phyloP scores from a whole-genome alignment of 2,797 vertebrate genomes.

The Arrhamphus sclerolepis region DNA sequence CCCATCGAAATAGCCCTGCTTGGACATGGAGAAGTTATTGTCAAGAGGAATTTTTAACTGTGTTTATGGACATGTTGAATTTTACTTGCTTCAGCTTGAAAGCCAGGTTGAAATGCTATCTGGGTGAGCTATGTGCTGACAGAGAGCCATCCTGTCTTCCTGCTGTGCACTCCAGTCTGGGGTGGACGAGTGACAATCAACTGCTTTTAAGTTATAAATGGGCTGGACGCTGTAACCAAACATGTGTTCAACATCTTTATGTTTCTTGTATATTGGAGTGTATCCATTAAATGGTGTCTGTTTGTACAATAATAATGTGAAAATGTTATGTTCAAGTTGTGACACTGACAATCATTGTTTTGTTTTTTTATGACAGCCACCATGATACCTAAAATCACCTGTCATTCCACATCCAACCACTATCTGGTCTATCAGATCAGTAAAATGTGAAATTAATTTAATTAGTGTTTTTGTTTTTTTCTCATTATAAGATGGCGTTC shows the following conservation, averaged over 20 bases:
- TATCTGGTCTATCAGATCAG: too few relatives aligned
- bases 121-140: conserved; percentile 8
- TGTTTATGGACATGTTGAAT: conserved; percentile 61
- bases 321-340: conserved; percentile 1
- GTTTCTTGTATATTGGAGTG: neutral
- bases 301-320: neutral
- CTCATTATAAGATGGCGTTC: too few relatives aligned
- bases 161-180: conserved; percentile 16
- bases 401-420: too few relatives aligned
- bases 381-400: too few relatives aligned
- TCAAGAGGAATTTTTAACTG: conserved; percentile 52
- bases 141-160: conserved; percentile 18
- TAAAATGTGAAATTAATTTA: too few relatives aligned
- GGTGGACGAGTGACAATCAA: conserved; percentile 9
- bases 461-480: too few relatives aligned
- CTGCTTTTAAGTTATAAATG: conserved; percentile 10
- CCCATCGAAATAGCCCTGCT: conserved; percentile 48
- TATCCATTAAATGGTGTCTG: conserved; percentile 3
- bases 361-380: too few relatives aligned
- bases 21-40: conserved; percentile 53
- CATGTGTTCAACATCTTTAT: conserved; percentile 14
- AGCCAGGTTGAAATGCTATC: conserved; percentile 53
- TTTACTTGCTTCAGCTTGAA: conserved; percentile 43
- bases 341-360: too few relatives aligned
- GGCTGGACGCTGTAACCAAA: conserved; percentile 11